Base-by-base conservation (phyloP, 92 coral and sea anemone species). In the Epizoanthus fatuus region DNA sequence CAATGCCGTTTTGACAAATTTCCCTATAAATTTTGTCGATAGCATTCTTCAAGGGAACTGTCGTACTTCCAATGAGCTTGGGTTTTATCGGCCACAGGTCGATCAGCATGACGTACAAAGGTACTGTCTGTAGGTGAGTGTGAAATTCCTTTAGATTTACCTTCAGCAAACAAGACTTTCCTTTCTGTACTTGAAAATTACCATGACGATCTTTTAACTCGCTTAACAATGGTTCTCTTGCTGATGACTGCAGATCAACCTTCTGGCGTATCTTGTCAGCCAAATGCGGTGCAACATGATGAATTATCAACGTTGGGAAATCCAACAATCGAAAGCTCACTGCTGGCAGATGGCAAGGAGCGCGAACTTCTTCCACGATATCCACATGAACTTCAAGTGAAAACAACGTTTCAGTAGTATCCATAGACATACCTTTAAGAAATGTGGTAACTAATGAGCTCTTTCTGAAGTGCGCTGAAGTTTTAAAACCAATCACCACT, bases 311-410 rank as follows among this genome's bases (percentile, higher is more conserved):
- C 3, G 98, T 89, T 4, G 99, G 99, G 78, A 91, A 97, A 63
- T 97, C 99, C 37, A 97, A 86, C 40, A 97, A 91, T 20, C 99
- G 97, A 88, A 95, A 95, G 67, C 97, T 91, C 20, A 97, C 83
- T 15, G 98, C 98, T 14, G 99, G 95, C 12, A 93, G 75, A 37
- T 67, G 86, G 75, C 99, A 93, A 40, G 96, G 58, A 44, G 88
- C 93, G 71, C 86, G 80, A 39, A 95, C 58, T 52, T 87, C 84
- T 63, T 90, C 86, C 5, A 97, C 85, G 58, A 71, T 90, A 86
- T 97, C 99, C 29, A 97, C 91, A 84, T 95, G 94, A 53, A 97
- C 79, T 84, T 97, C 99, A 64, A 97, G 81, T 6, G 98, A 95
- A 93, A 97, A 93, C 81, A 96, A 88, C 44, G 95, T 87, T 74